Base-by-base conservation (phyloP, 2,797 vertebrate genomes). In the Vespertilio murinus region DNA sequence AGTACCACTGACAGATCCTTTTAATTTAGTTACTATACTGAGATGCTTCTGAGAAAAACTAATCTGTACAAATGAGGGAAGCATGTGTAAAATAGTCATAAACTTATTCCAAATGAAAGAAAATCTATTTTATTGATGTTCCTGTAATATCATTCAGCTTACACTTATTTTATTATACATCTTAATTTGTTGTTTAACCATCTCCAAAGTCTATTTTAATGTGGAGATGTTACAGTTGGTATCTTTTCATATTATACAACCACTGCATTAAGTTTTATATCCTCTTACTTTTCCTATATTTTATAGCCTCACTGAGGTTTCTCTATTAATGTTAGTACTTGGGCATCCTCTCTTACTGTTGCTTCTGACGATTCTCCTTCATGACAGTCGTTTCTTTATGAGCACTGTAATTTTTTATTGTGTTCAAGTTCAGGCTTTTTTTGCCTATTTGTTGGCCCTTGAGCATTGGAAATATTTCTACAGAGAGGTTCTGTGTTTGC, bases 21-120 rank as follows among this genome's bases (percentile, higher is more conserved):
- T 91, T 65, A 82, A 85, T 83, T 94, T 84, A 92, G 54, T 85
- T 75, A 85, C 49, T 45, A 65, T 12, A 61, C 17, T 88, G 64
- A 89, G 92, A 85, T 75, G 80, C 65, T 90, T 54, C 65, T 73
- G 93, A 88, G 75, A 90, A 91, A 94, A 88, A 77, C 35, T 40
- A 78, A 77, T 81, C 74, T 73, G 78, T 88, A 81, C 25, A 82
- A 77, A 86, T 56, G 85, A 90, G 69, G 38, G 49, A 56, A 75
- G 18, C 30, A 47, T 67, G 38, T 67, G 35, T 65, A 65, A 81
- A 75, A 81, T 0, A 80, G 69, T 82, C 52, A 67, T 6, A 70
- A 47, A 94, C 90, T 82, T 82, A 84, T 56, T 80, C 70, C 78
- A 90, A 90, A 86, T 40, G 84, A 75, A 75, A 64, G 71, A 78